Conservation (phyloP, 2,797 vertebrate genomes). For the Notoglanidium macrostoma region DNA sequence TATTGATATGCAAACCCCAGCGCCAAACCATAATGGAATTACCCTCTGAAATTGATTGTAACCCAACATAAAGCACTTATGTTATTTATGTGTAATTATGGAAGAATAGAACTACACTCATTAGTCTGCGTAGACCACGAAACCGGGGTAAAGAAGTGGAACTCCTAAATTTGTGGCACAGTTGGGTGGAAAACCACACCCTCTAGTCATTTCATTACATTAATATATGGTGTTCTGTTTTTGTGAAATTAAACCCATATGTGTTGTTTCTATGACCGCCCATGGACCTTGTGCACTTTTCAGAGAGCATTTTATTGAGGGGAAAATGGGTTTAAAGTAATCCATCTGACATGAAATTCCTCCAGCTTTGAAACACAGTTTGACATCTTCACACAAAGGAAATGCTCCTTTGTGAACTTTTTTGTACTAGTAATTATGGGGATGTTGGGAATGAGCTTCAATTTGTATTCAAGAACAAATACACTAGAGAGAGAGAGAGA, state of each 20-base stretch:
- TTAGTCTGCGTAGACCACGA: not conserved
- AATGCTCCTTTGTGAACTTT: constrained; percentile 15
- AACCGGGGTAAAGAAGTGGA: not conserved
- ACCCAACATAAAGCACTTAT: constrained; percentile 77
- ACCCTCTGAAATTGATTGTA: constrained; percentile 77
- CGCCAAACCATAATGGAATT: constrained; percentile 27
- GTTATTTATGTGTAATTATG: constrained; percentile 72
- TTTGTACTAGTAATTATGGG: constrained; percentile 40
- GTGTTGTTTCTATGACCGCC: constrained; percentile 48
- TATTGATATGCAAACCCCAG: constrained; percentile 63
- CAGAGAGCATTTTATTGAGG: constrained; percentile 38
- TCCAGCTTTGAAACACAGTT: not conserved
- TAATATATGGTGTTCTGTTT: constrained; percentile 11
- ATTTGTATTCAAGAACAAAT: constrained; percentile 47
- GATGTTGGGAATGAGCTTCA: constrained; percentile 36
- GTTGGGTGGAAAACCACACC: constrained; percentile 22
- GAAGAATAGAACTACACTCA: constrained; percentile 26
- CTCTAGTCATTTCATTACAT: constrained; percentile 22
- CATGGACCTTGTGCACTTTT: constrained; percentile 44
- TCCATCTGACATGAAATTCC: constrained; percentile 1
- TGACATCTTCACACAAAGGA: constrained; percentile 10
- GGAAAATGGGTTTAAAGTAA: constrained; percentile 39
- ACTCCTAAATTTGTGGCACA: constrained; percentile 22
- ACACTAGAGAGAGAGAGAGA: constrained; percentile 36
- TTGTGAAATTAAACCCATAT: constrained; percentile 35